phyloP scores from a whole-genome alignment of 92 coral and sea anemone genomes.

The Parazoanthus swiftii region DNA sequence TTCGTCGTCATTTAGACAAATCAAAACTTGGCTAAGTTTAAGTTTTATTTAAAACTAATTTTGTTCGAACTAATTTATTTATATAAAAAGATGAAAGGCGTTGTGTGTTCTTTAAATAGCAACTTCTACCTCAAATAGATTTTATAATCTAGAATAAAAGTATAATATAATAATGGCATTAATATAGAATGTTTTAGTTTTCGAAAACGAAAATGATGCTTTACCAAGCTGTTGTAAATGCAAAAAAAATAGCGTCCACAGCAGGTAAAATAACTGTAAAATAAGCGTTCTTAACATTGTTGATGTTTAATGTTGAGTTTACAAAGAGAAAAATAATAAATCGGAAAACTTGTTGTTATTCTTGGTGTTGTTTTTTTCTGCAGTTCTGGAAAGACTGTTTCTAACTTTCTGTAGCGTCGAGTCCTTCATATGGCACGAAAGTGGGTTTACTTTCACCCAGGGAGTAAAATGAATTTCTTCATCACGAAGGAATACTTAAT shows the following conservation, averaged over 20 bases:
- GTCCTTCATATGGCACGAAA: too few relatives aligned
- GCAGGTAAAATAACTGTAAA: neutral
- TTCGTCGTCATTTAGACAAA: neutral
- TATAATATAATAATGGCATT: conserved; percentile 19
- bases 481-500: too few relatives aligned
- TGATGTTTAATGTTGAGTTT: neutral
- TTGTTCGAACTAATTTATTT: neutral
- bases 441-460: too few relatives aligned
- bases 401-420: too few relatives aligned
- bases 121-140: neutral
- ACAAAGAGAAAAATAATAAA: neutral
- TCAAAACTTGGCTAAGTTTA: neutral
- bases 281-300: neutral
- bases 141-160: neutral
- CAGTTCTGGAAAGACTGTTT: too few relatives aligned
- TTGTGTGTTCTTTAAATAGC: conserved; percentile 1
- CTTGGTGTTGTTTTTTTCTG: neutral
- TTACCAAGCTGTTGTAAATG: conserved; percentile 15
- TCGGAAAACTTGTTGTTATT: neutral
- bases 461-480: too few relatives aligned
- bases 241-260: neutral
- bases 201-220: neutral
- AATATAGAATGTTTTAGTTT: conserved; percentile 30
- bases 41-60: neutral
- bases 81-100: neutral